These are phyloP conservation scores for Tympanoctomys barrerae DNA, from an alignment of 2,797 vertebrate species.

Conservation along the genomic window DNA sequence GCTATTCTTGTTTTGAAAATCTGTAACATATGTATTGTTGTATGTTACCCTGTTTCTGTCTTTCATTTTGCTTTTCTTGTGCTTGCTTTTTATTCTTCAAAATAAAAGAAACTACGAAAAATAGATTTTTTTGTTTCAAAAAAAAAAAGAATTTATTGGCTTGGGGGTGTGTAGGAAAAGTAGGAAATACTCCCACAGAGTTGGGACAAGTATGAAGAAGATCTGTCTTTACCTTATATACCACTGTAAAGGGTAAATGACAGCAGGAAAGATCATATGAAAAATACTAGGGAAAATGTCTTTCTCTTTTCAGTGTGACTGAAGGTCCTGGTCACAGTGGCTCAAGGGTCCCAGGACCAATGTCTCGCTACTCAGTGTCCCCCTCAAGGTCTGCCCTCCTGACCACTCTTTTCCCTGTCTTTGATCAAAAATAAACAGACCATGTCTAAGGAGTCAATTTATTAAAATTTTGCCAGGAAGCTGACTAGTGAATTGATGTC, in stretches of 20 bases:
- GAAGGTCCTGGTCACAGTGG: not conserved
- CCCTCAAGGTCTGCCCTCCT: not conserved
- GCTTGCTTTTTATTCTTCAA: too few relatives aligned
- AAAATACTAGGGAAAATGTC: not conserved
- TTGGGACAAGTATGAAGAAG: rapidly evolving
- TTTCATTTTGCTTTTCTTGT: too few relatives aligned
- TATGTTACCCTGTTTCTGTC: too few relatives aligned
- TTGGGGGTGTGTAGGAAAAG: too few relatives aligned
- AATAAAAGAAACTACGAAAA: too few relatives aligned
- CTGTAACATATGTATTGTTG: too few relatives aligned
- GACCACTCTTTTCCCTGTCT: not conserved
- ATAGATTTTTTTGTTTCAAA: too few relatives aligned
- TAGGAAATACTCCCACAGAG: not conserved
- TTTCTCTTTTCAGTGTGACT: not conserved
- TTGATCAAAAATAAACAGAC: not conserved
- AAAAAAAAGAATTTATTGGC: too few relatives aligned
- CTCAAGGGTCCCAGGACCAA: not conserved
- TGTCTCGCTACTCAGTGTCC: not conserved
- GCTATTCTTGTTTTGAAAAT: too few relatives aligned
- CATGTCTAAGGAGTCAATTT: not conserved
- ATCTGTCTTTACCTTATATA: not conserved
- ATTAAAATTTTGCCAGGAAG: conserved; percentile 18
- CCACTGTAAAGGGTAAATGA: not conserved
- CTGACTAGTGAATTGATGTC: not conserved
- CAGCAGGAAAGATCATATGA: not conserved